Base-by-base conservation (phyloP, 2,888 invertebrate genomes). In the Piscicola geometra region DNA sequence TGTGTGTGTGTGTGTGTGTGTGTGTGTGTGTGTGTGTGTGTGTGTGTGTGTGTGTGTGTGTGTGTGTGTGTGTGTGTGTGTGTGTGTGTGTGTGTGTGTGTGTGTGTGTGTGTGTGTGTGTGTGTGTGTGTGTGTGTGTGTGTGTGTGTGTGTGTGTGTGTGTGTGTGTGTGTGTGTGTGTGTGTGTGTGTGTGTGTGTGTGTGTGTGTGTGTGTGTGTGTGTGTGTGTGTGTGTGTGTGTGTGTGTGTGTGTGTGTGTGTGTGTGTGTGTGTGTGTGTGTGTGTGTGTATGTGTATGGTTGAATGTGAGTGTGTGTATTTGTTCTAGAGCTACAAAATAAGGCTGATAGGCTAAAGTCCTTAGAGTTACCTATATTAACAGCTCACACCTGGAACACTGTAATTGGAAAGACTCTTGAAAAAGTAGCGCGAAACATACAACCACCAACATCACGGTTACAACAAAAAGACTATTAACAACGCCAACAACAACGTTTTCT, bases 51-150 rank as follows among this genome's bases (percentile, higher is more conserved):
- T 70, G 71, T 70, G 28, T 70, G 47, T 47, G 28, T 70, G 47
- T 70, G 28, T 70, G 47, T 70, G 47, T 70, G 71, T 70, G 47
- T 52, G 33, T 67, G 28, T 67, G 41, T 67, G 18, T 75, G 68
- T 69, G 33, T 75, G 68, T 68, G 32, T 75, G 67, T 68, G 36
- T 68, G 47, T 68, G 30, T 69, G 47, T 50, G 30, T 75, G 47
- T 74, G n/a, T 64, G 66, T 74, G 41, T 64, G 64, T 68, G 30
- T 75, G 47, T 50, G 30, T 75, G 47, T 68, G 30, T 75, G 47
- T 50, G 33, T 75, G 52, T 47, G 3, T 75, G 28, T 56, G 25
- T 56, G 25, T 56, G 25, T 56, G 25, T 56, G 25, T 56, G 60
- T 56, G 60, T 56, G 60, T 56, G 25, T 56, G 25, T 56, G 25